Evolutionary conservation across 2,113 vertebrate genomes (phyloP).

Genomic region (Riparia riparia): DNA sequence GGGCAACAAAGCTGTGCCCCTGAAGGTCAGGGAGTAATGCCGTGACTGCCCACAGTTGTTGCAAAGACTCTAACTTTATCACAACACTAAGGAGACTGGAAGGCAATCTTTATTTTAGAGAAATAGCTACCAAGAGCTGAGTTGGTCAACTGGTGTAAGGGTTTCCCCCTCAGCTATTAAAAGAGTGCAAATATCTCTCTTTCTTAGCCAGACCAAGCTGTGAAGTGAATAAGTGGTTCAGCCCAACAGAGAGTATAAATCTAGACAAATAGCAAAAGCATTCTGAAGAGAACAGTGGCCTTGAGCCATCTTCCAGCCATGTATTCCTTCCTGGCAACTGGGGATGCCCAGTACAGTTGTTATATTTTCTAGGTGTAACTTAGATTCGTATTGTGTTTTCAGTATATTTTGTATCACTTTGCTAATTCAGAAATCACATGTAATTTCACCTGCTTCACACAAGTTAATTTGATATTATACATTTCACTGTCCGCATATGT

Average conservation of each 20-base stretch:
- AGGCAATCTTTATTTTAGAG: not conserved
- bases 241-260: not conserved
- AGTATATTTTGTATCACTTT: not conserved
- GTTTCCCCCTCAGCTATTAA: not conserved
- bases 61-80: not conserved
- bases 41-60: not conserved
- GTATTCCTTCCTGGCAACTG: not conserved
- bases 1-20: rapidly evolving
- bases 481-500: rapidly evolving
- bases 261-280: not conserved
- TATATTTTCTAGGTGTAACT: not conserved
- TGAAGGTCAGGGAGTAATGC: not conserved
- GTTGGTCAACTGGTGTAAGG: not conserved
- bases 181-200: not conserved
- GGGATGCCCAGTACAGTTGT: not conserved
- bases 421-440: not conserved
- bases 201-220: not conserved
- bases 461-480: not conserved
- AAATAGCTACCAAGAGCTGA: not conserved
- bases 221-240: not conserved
- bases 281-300: not conserved
- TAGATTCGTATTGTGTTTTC: not conserved
- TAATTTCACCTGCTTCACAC: not conserved
- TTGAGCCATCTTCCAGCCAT: not conserved
- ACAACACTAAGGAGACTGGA: not conserved